phyloP scores from a whole-genome alignment of 1,140 invertebrate species.

The Drosophila dunni region DNA sequence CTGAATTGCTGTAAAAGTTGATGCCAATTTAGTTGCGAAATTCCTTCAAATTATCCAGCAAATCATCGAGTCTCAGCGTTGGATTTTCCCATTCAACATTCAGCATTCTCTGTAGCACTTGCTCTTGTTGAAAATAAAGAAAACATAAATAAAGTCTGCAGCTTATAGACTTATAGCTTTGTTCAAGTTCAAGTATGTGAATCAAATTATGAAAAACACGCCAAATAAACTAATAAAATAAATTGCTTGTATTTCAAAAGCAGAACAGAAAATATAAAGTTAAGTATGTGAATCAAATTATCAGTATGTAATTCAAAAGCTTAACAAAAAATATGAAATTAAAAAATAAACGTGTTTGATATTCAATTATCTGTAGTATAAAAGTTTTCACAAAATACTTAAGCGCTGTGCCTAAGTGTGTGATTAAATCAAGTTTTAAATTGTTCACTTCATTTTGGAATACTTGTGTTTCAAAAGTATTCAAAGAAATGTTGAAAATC shows the following conservation, averaged over 20 bases:
- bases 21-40: slow-evolving; percentile 16
- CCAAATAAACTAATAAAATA: too few species aligned
- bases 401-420: not conserved
- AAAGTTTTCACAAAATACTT: not conserved
- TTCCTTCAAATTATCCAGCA: slow-evolving; percentile 17
- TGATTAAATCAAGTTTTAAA: not conserved
- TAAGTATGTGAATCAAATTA: too few species aligned
- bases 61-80: not conserved
- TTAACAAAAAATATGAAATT: too few species aligned
- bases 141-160: not conserved
- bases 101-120: not conserved
- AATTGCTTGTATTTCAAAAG: too few species aligned
- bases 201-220: too few species aligned
- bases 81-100: not conserved
- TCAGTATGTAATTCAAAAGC: too few species aligned
- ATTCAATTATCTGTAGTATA: too few species aligned
- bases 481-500: not conserved
- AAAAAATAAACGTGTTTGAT: too few species aligned
- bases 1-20: slow-evolving; percentile 9
- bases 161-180: slow-evolving; percentile 2
- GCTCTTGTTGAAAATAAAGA: not conserved
- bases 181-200: not conserved
- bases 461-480: not conserved
- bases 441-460: not conserved
- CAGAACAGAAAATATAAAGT: too few species aligned